Percentiles rank a stretch among this genome's conserved stretches.
Evolutionary conservation across 2,113 vertebrate species (phyloP).

Genomic region (Poeciliopsis retropinna): DNA sequence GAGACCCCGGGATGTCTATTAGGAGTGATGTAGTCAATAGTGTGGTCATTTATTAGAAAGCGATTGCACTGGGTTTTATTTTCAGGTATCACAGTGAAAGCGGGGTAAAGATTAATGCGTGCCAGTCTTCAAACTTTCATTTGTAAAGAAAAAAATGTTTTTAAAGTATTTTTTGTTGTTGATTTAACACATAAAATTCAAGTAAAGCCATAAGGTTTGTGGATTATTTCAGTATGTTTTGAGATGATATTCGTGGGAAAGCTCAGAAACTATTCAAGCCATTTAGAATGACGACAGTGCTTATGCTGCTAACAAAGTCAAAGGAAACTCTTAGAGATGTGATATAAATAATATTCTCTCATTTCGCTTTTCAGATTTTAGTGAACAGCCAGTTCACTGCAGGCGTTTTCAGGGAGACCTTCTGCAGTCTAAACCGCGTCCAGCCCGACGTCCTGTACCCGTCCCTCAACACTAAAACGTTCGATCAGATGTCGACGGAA

Average conservation of each 20-base stretch:
- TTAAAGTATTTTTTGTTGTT: too few relatives aligned
- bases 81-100: not conserved
- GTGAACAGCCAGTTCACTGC: conserved; percentile 97
- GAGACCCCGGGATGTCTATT: too few relatives aligned
- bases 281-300: conserved; percentile 36
- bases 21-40: too few relatives aligned
- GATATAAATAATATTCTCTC: conserved; percentile 29
- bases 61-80: not conserved
- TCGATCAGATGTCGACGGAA: conserved; percentile 78
- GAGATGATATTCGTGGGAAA: not conserved
- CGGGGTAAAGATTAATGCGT: not conserved
- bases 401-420: conserved; percentile 88
- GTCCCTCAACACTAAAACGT: conserved; percentile 87
- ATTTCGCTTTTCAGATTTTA: conserved; percentile 77
- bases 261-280: not conserved
- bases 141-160: not conserved
- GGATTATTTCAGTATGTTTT: not conserved
- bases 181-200: not conserved
- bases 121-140: too few relatives aligned
- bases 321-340: conserved; percentile 39
- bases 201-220: not conserved
- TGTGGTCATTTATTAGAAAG: not conserved
- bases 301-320: conserved; percentile 28
- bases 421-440: conserved; percentile 83
- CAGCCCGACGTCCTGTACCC: conserved; percentile 92